Evolutionary conservation across 2,888 invertebrate genomes (phyloP), one percentile per base, ranked within the genome.

Genomic region (Drosophila multiciliata): DNA sequence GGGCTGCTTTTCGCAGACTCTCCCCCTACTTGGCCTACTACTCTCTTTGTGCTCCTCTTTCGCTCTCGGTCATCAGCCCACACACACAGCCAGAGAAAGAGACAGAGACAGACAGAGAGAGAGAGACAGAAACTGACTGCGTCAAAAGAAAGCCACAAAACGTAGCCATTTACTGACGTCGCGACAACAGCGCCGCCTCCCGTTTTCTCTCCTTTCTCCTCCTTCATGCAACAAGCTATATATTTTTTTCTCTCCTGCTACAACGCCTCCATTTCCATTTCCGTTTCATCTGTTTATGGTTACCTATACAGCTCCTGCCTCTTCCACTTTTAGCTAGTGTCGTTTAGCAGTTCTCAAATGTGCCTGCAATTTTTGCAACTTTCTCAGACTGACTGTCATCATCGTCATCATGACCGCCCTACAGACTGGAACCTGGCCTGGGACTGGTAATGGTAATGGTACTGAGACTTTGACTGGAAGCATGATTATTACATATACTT

Each of bases 331-430:
- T 23, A 40, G 55, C 52, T 40, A 33, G n/a, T 26, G 17, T 40
- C 4, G 26, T 35, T 12, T 15, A 35, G 54, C 57, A 36, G 61
- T 62, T 63, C 66, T 73, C 49, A 66, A 60, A 50, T 75, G 63
- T 49, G 66, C 50, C 40, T 82, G 84, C 87, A 83, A 60, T 59
- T 73, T 71, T 75, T 83, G 89, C 89, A 83, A 84, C 84, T 84
- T 84, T 84, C 89, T 89, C 84, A 84, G 89, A 66, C 88, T 55
- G 62, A 67, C 74, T 85, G 88, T 85, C 83, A 88, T 86, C 76
- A 75, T 66, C 62, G 57, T 48, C 49, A 54, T 57, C 38, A 54
- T 54, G 60, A 42, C 42, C 62, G 62, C 60, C 84, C 69, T 81
- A 58, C 50, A 66, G 82, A 53, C 55, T 53, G 66, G 57, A 32